These are phyloP conservation scores for pig (Sus scrofa) DNA, from an alignment of 2,113 vertebrate species.

Conservation along the genomic window T2T-Sscrofa CM000818.6:92581501-92582000, in stretches of 20 bases:
- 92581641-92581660: too few species aligned
- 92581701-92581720: not conserved
- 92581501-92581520: not conserved
- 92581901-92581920: not conserved
- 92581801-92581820: not conserved
- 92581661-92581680: not conserved
- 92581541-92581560: not conserved
- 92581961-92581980: not conserved
- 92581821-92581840: not conserved
- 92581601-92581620: not conserved
- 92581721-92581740: not conserved
- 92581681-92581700: not conserved
- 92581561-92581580: not conserved
- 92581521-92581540: not conserved
- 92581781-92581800: not conserved
- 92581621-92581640: not conserved
- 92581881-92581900: constrained; percentile 11
- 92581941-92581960: not conserved
- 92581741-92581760: not conserved
- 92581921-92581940: constrained; percentile 3
- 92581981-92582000: not conserved
- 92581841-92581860: not conserved
- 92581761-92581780: not conserved
- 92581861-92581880: not conserved
- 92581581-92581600: not conserved